These are phyloP conservation scores for Ictidomys tridecemlineatus DNA, from an alignment of 2,113 vertebrate species.

Conservation along the genomic window DNA sequence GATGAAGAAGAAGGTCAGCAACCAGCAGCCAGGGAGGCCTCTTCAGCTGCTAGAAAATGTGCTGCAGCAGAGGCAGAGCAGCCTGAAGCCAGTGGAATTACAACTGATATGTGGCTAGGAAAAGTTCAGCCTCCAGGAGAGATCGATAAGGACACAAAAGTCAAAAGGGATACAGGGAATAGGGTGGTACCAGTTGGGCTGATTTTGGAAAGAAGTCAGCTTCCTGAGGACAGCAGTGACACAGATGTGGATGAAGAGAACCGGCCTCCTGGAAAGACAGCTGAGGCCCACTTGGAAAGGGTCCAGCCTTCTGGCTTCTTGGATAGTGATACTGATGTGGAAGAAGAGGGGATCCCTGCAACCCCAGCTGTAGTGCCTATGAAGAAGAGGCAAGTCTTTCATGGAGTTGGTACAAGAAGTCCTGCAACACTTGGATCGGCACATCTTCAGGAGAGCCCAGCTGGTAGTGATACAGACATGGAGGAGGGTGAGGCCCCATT, in stretches of 20 bases:
- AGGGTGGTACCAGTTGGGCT: background rate
- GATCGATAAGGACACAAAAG: background rate
- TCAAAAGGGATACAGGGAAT: background rate
- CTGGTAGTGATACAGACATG: conserved; percentile 21
- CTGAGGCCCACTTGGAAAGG: background rate
- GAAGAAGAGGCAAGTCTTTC: conserved; percentile 11
- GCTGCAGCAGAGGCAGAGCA: background rate
- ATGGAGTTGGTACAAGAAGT: background rate
- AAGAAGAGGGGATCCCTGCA: conserved; percentile 25
- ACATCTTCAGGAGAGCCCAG: background rate
- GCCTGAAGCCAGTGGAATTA: background rate
- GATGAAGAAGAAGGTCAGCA: conserved; percentile 61
- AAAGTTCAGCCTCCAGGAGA: background rate
- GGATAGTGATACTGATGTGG: conserved; percentile 66
- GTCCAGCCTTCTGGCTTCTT: background rate
- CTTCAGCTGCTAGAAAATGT: background rate
- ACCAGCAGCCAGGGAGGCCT: background rate
- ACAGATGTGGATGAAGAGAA: conserved; percentile 50
- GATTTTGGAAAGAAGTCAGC: background rate
- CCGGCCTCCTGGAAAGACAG: background rate
- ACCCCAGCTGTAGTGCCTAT: conserved; percentile 36
- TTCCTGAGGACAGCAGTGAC: conserved; percentile 52
- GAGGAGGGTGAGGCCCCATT: background rate
- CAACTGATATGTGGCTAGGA: background rate
- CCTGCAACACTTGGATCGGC: background rate